Evolutionary conservation across 2,888 invertebrate species (phyloP).

Genomic region (Hypsopygia costalis): DNA sequence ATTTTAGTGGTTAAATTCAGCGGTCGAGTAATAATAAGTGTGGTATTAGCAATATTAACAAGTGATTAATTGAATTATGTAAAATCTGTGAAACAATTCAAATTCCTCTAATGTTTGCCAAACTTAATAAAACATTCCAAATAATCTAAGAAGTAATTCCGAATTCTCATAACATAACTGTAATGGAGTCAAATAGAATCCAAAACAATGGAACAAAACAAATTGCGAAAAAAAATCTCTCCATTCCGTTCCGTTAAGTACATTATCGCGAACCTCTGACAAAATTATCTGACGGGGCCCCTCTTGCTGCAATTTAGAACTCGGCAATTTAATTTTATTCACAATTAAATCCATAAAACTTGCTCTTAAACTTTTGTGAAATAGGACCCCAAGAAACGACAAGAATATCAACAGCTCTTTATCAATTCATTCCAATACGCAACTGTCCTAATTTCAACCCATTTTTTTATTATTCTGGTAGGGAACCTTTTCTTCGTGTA

Average conservation of each 20-base stretch:
- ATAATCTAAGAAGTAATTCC: background rate
- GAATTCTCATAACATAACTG: background rate
- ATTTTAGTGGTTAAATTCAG: too few relatives aligned
- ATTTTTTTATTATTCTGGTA: background rate
- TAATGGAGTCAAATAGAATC: background rate
- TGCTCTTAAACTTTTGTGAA: background rate
- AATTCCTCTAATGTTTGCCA: too few relatives aligned
- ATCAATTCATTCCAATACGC: constrained; percentile 1
- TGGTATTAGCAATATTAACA: too few relatives aligned
- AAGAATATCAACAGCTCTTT: constrained; percentile 1
- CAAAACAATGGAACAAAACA: constrained; percentile 1
- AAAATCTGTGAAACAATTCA: too few relatives aligned
- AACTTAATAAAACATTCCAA: too few relatives aligned
- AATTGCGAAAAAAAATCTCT: constrained; percentile 3
- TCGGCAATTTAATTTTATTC: constrained; percentile 1
- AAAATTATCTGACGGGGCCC: constrained; percentile 1
- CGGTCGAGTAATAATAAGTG: too few relatives aligned
- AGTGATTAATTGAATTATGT: too few relatives aligned
- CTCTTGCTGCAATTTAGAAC: constrained; percentile 5
- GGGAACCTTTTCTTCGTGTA: constrained; percentile 2
- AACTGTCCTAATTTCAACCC: background rate
- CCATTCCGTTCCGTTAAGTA: constrained; percentile 4
- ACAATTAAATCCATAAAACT: constrained; percentile 4
- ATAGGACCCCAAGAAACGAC: background rate
- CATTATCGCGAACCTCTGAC: constrained; percentile 4